Evolutionary conservation across 2,888 invertebrate species (phyloP).

Genomic region (Ormia ochracea): DNA sequence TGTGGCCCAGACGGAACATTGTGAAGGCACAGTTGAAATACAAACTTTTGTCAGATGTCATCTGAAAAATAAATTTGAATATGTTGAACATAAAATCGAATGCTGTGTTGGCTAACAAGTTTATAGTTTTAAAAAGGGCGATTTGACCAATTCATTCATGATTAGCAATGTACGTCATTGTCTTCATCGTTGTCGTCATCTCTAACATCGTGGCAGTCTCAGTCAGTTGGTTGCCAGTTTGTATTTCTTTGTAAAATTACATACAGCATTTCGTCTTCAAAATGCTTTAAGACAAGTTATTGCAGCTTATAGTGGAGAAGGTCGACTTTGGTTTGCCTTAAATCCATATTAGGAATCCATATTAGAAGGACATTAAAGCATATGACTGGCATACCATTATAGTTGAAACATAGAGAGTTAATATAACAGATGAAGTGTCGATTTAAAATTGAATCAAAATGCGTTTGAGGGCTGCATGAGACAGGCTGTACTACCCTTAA

Average conservation of each 20-base stretch:
- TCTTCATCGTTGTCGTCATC: conserved; percentile 12
- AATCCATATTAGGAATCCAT: too few species aligned
- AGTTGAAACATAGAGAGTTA: too few species aligned
- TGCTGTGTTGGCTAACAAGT: conserved; percentile 49
- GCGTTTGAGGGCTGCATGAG: too few species aligned
- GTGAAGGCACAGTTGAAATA: conserved; percentile 27
- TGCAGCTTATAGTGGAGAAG: too few species aligned
- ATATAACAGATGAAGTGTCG: too few species aligned
- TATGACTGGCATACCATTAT: too few species aligned
- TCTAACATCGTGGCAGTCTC: neutral
- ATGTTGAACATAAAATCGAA: conserved; percentile 52
- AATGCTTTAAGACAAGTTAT: neutral
- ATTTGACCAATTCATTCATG: conserved; percentile 57
- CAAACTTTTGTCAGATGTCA: conserved; percentile 57
- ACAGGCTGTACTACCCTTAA: too few species aligned
- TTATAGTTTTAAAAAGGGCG: conserved; percentile 46
- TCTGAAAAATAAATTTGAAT: conserved; percentile 53
- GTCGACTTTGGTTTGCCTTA: too few species aligned
- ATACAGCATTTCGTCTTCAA: neutral
- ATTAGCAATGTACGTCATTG: conserved; percentile 42
- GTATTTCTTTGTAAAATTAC: neutral
- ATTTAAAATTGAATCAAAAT: too few species aligned
- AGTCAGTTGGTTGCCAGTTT: neutral
- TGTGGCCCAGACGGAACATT: neutral
- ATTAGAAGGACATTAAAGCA: too few species aligned